Percentiles rank a stretch among this genome's conserved stretches.
Evolutionary conservation across 2,888 invertebrate genomes (phyloP).

Genomic region (Erynnis tages): DNA sequence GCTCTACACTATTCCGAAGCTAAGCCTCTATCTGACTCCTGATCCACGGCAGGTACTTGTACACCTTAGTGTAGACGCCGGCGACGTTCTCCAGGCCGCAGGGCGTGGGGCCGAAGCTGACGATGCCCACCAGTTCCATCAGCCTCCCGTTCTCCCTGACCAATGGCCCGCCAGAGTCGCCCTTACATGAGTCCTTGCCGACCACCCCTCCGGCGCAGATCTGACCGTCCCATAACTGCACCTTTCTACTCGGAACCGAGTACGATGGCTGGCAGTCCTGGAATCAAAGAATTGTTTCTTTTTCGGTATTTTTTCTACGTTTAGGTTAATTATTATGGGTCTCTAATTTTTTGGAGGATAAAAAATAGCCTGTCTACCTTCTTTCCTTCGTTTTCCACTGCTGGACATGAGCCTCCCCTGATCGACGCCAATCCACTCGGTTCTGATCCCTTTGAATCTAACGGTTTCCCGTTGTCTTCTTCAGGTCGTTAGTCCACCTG

Average conservation of each 20-base stretch:
- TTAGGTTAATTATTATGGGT: no score
- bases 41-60: constrained; percentile 35
- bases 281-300: constrained; percentile 22
- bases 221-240: constrained; percentile 25
- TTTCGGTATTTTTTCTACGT: no score
- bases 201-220: constrained; percentile 1
- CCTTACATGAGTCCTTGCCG: constrained; percentile 38
- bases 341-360: no score
- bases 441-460: no score
- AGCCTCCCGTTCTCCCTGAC: constrained; percentile 41
- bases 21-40: constrained; percentile 56
- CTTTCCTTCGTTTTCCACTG: no score
- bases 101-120: constrained; percentile 31
- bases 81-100: constrained; percentile 33
- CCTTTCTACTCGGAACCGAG: constrained; percentile 33
- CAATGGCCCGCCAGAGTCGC: constrained; percentile 85
- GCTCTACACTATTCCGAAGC: background rate
- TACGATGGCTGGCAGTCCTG: constrained; percentile 48
- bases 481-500: no score
- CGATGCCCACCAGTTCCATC: constrained; percentile 30
- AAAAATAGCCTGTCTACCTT: no score
- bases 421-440: no score
- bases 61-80: constrained; percentile 35
- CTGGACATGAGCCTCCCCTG: no score
- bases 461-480: no score